phyloP scores from a whole-genome alignment of 2,888 invertebrate species.

The Timema cristinae region DNA sequence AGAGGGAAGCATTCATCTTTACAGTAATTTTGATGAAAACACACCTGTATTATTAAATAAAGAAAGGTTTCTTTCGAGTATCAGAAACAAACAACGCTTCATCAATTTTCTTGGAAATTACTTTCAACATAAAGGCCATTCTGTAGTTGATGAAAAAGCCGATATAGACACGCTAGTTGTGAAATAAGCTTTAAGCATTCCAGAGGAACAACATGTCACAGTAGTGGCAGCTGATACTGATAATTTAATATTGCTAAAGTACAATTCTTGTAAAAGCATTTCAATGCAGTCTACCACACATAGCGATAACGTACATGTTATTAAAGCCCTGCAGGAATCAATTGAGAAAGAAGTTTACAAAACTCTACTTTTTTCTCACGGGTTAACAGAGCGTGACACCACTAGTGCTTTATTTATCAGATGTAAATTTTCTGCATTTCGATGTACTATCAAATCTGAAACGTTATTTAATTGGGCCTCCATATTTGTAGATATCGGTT shows the following conservation, averaged over 20 bases:
- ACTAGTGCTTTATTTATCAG: background rate
- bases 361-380: background rate
- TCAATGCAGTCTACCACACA: constrained; percentile 14
- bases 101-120: background rate
- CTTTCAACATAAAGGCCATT: constrained; percentile 10
- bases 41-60: constrained; percentile 14
- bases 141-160: constrained; percentile 9
- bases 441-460: background rate
- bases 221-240: constrained; percentile 12
- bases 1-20: constrained; percentile 17
- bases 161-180: constrained; percentile 7
- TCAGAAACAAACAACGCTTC: background rate
- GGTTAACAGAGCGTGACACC: background rate
- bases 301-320: background rate
- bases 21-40: constrained; percentile 11
- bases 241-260: constrained; percentile 9
- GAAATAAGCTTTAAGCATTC: background rate
- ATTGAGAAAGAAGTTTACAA: constrained; percentile 8
- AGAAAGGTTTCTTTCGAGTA: constrained; percentile 13
- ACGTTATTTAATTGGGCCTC: background rate
- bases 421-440: background rate
- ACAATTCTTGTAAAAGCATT: constrained; percentile 14
- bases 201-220: constrained; percentile 12
- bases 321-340: constrained; percentile 6
- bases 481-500: constrained; percentile 9